Evolutionary conservation across 2,113 vertebrate species (phyloP), one percentile per base, ranked within the genome.

Genomic region (Sapayoa aenigma): DNA sequence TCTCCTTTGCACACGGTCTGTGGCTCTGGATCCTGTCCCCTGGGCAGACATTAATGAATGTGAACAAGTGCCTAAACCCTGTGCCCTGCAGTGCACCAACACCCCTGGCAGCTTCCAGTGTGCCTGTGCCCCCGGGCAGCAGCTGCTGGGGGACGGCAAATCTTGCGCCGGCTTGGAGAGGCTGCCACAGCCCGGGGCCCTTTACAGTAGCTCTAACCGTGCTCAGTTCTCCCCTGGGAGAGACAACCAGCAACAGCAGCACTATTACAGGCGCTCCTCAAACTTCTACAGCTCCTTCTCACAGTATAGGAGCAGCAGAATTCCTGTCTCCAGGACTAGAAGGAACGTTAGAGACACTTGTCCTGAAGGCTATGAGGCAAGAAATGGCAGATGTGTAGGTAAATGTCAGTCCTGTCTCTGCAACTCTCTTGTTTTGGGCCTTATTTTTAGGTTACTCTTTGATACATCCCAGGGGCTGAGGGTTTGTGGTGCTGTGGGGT

Each of bases 11-110:
- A 92, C 94, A 96, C 93, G 96, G 83, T 97, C 90, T 95, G 95
- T 94, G 98, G 97, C 97, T 98, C 96, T 98, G 98, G 95, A 96
- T 96, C 97, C 97, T 98, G 98, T 95, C 97, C 82, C 96, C 96
- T 93, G 98, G 98, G 95, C 98, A 99, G 99, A 99, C 97, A 98
- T 99, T 98, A 99, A 99, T 98, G 99, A 99, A 98, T 99, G 99
- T 89, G 98, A 99, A 95, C 98, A 98, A 96, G 98, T 98, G 83
- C 99, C 98, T 69, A 98, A 98, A 87, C 99, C 99, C 96, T 99
- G 99, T 96, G 99, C 99, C 78, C 97, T 98, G 98, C 98, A 97
- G 76, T 99, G 99, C 95, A 95, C 98, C 98, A 99, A 99, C 99
- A 99, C 96, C 89, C 99, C 98, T 0, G 98, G 99, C 98, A 99